Evolutionary conservation across 2,888 invertebrate genomes (phyloP).

Genomic region (Himalopsyche anomala): DNA sequence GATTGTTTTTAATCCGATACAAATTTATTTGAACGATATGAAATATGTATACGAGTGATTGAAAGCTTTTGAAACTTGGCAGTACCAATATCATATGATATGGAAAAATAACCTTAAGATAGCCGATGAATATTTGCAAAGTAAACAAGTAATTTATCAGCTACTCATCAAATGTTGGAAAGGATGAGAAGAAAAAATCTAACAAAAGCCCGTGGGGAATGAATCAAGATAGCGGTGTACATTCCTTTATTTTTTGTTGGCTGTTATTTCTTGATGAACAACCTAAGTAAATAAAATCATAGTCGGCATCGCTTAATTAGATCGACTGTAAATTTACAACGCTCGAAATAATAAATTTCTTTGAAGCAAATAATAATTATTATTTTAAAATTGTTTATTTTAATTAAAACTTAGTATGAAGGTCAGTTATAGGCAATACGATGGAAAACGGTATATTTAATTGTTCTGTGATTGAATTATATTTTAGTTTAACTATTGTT

Average conservation of each 20-base stretch:
- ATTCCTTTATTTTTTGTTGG: neutral
- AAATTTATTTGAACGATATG: neutral
- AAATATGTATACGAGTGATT: constrained; percentile 6
- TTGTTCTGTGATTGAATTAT: no score
- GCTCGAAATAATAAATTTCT: no score
- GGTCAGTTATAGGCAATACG: no score
- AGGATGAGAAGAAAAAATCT: neutral
- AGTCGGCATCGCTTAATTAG: no score
- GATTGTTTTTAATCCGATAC: no score
- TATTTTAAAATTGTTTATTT: no score
- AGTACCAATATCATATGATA: neutral
- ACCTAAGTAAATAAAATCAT: no score
- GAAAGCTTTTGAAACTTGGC: neutral
- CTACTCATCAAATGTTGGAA: constrained; percentile 2
- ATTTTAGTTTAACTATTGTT: no score
- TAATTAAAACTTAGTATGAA: no score
- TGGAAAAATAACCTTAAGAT: neutral
- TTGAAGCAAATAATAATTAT: no score
- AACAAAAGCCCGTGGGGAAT: neutral
- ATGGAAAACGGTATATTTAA: no score
- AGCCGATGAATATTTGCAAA: neutral
- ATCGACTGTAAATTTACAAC: no score
- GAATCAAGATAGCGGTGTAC: neutral
- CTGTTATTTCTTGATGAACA: neutral
- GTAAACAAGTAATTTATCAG: constrained; percentile 26